These are phyloP conservation scores for Ametastegia equiseti DNA, from an alignment of 2,888 invertebrate species.

Conservation along the genomic window DNA sequence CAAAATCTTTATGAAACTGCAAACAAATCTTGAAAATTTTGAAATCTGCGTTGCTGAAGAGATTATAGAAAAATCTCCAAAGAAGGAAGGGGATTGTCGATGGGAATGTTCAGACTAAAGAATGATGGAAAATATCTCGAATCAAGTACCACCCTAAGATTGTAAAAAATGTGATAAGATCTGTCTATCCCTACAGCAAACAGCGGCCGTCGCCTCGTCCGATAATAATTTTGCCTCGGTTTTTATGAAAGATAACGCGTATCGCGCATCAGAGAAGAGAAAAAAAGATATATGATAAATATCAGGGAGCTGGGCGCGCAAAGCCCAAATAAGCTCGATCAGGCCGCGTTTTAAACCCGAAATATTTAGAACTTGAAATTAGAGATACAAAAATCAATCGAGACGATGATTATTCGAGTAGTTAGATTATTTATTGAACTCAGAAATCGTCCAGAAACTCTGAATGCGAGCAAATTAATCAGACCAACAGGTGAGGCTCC, in stretches of 20 bases:
- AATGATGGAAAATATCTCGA: background rate
- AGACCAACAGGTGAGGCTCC: slow-evolving; percentile 74
- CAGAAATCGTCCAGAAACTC: slow-evolving; percentile 66
- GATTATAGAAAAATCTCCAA: too few species aligned
- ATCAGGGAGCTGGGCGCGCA: slow-evolving; percentile 74
- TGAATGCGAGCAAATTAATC: slow-evolving; percentile 69
- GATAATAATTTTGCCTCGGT: slow-evolving; percentile 69
- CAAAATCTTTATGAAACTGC: background rate
- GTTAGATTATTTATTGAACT: slow-evolving; percentile 56
- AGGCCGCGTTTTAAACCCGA: slow-evolving; percentile 75
- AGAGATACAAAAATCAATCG: slow-evolving; percentile 57
- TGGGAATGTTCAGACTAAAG: too few species aligned
- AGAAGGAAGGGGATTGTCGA: too few species aligned
- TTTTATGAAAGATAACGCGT: slow-evolving; percentile 59
- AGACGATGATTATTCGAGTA: slow-evolving; percentile 53
- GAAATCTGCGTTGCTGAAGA: too few species aligned
- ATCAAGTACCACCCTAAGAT: background rate
- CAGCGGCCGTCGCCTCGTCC: slow-evolving; percentile 70
- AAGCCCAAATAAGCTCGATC: slow-evolving; percentile 72
- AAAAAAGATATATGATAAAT: background rate
- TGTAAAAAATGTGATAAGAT: slow-evolving; percentile 66
- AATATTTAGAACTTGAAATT: slow-evolving; percentile 54
- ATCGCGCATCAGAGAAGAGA: slow-evolving; percentile 65
- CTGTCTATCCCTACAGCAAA: slow-evolving; percentile 75
- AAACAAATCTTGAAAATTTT: too few species aligned